Evolutionary conservation across 1,140 invertebrate species (phyloP), one percentile per base, ranked within the genome.

Genomic region (Calosoma granatense): DNA sequence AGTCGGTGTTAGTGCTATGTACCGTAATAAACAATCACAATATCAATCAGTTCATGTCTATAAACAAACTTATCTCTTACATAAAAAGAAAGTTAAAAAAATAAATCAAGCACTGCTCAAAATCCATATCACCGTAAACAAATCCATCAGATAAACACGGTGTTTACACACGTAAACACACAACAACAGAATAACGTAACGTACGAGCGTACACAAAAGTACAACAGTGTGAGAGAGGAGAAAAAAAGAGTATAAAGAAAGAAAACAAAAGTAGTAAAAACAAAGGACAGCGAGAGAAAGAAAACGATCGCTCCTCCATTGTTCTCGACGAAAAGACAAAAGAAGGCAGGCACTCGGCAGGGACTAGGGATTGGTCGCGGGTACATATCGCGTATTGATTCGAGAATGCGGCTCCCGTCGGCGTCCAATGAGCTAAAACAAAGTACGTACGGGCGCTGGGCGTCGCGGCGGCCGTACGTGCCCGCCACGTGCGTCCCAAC

Each of bases 311-410:
- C 41, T 6, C 41, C 41, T 47, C 41, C 41, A 47, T 47, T 47
- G 41, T 47, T 47, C 41, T 47, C 41, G 9, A 47, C 9, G 17
- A 47, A 17, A 47, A 17, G 41, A 17, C 41, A 6, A 17, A 17
- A 12, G 3, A 9, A 17, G 9, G 26, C 26, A 9, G n/a, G n/a
- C n/a, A n/a, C n/a, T n/a, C n/a, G n/a, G n/a, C 9, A 17, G 41
- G 41, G 41, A 12, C 41, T 36, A 17, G 41, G 15, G 41, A 47
- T 47, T 47, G 41, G 41, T 47, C 41, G 41, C 41, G 41, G 41
- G 41, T 47, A 47, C 41, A 47, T 47, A 47, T 47, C 41, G 41
- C 17, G 41, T 47, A 47, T 47, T 47, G 41, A 47, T 47, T 47
- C 41, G 41, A 47, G 41, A 17, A 47, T 17, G 41, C 15, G 15